These are phyloP conservation scores for Parochlus steinenii DNA, from an alignment of 2,888 invertebrate species.

Conservation along the genomic window DNA sequence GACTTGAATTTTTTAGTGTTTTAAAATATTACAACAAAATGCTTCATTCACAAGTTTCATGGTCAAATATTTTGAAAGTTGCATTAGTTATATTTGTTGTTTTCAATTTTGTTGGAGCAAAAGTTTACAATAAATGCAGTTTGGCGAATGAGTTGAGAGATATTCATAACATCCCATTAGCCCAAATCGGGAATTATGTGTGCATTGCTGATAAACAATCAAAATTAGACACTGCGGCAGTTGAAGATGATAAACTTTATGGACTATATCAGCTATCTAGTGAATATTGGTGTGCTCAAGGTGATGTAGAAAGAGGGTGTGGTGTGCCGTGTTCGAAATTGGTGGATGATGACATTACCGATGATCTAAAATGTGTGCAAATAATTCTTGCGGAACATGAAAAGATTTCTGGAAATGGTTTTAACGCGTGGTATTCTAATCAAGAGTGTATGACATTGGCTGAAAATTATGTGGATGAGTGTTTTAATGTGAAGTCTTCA, in stretches of 20 bases:
- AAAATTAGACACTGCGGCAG: conserved; percentile 46
- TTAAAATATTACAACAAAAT: too few relatives aligned
- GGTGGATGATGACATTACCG: conserved; percentile 49
- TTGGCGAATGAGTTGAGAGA: conserved; percentile 42
- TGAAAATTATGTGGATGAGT: conserved; percentile 21
- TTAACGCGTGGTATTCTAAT: conserved; percentile 32
- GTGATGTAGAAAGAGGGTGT: conserved; percentile 40
- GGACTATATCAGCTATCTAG: conserved; percentile 60
- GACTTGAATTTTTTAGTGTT: too few relatives aligned
- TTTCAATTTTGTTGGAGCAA: conserved; percentile 20
- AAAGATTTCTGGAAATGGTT: conserved; percentile 50
- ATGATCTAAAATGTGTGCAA: conserved; percentile 49
- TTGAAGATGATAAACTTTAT: conserved; percentile 46
- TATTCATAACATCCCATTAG: conserved; percentile 35
- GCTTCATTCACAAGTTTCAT: too few relatives aligned
- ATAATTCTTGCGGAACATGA: conserved; percentile 48
- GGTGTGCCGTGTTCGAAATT: conserved; percentile 41
- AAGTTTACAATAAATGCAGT: conserved; percentile 51
- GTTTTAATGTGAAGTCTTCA: conserved; percentile 17
- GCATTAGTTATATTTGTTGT: too few relatives aligned
- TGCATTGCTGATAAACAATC: conserved; percentile 58
- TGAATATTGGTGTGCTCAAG: conserved; percentile 47
- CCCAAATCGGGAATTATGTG: conserved; percentile 42
- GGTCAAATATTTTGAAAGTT: too few relatives aligned
- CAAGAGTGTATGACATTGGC: conserved; percentile 22